phyloP scores from a whole-genome alignment of 2,113 vertebrate species.

The Uria aalge region DNA sequence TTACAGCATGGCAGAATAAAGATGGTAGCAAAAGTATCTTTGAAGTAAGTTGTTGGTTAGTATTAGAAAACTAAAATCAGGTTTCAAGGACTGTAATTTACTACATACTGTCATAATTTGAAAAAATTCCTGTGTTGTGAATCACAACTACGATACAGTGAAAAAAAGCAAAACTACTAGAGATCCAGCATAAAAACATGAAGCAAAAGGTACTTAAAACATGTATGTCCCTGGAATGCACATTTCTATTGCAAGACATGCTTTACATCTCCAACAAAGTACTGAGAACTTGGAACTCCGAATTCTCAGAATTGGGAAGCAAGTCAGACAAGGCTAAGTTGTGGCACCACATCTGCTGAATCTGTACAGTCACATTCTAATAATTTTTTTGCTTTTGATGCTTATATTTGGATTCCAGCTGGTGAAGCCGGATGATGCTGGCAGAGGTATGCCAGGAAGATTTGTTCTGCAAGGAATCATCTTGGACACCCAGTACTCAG shows the following conservation, averaged over 20 bases:
- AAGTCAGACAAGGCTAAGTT: neutral
- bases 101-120: neutral
- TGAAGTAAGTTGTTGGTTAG: neutral
- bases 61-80: neutral
- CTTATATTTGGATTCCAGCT: neutral
- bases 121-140: neutral
- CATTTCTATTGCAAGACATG: neutral
- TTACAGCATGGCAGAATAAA: neutral
- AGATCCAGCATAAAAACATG: neutral
- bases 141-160: neutral
- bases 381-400: neutral
- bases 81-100: neutral
- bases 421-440: neutral
- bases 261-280: neutral
- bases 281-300: neutral
- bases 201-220: neutral
- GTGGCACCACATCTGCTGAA: neutral
- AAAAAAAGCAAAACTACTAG: neutral
- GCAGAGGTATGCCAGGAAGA: neutral
- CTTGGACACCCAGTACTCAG: neutral
- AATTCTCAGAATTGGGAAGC: neutral
- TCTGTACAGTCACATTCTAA: neutral
- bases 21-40: neutral
- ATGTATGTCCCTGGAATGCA: fast-evolving
- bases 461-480: neutral